Percentiles rank a stretch among this genome's conserved stretches.
These are phyloP conservation scores for Lepisosteus oculatus DNA, from an alignment of 2,113 vertebrate species.

Conservation along the genomic window DNA sequence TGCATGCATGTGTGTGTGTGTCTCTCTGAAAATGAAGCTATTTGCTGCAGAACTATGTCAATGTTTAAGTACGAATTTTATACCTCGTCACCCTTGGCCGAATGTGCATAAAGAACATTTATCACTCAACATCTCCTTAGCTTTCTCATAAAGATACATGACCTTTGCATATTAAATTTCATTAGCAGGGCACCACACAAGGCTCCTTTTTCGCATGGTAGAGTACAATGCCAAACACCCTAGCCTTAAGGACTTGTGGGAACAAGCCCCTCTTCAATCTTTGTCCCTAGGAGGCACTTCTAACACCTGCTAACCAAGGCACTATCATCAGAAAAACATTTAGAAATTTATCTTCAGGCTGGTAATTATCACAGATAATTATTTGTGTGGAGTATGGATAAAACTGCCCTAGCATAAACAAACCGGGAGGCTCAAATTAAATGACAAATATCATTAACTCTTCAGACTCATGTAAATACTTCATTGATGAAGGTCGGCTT, in stretches of 20 bases:
- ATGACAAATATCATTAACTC: slow-evolving; percentile 91
- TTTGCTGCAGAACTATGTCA: slow-evolving; percentile 35
- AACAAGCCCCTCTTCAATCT: slow-evolving; percentile 91
- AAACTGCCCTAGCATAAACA: slow-evolving; percentile 99
- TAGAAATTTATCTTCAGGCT: slow-evolving; percentile 96
- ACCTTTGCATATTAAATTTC: slow-evolving; percentile 83
- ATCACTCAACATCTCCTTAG: slow-evolving; percentile 70
- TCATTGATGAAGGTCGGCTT: slow-evolving; percentile 21
- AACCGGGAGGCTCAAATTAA: slow-evolving; percentile 93
- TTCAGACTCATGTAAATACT: slow-evolving; percentile 71
- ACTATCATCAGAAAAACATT: slow-evolving; percentile 99
- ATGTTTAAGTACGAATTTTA: slow-evolving; percentile 64
- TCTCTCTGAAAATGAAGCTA: slow-evolving; percentile 4
- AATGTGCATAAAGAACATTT: slow-evolving; percentile 64
- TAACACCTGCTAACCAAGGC: slow-evolving; percentile 98
- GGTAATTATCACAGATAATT: slow-evolving; percentile 99
- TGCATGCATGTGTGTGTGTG: background rate
- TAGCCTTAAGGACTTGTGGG: slow-evolving; percentile 75
- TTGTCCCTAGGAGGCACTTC: slow-evolving; percentile 97
- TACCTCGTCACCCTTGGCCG: slow-evolving; percentile 58
- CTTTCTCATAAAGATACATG: slow-evolving; percentile 79
- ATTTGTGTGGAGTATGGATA: slow-evolving; percentile 97
- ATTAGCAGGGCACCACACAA: slow-evolving; percentile 79
- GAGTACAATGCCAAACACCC: slow-evolving; percentile 73
- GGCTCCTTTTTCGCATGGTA: slow-evolving; percentile 68